These are phyloP conservation scores for Gallirallus australis DNA, from an alignment of 2,797 vertebrate species.

Conservation along the genomic window DNA sequence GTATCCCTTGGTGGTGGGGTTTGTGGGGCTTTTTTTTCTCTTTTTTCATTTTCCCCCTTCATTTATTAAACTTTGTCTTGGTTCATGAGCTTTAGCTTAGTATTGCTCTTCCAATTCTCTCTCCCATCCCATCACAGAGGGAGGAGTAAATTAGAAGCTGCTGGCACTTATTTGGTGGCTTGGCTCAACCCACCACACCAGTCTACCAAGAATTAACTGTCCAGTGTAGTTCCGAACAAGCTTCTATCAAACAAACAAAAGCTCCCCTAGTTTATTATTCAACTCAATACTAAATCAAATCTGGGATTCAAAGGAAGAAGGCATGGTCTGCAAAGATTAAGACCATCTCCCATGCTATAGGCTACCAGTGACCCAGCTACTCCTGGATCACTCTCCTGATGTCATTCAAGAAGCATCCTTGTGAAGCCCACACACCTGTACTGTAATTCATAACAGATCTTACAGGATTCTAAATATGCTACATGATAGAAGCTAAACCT, in stretches of 20 bases:
- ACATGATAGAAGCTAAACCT: background rate
- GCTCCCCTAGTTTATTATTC: background rate
- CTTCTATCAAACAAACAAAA: background rate
- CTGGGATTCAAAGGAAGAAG: background rate
- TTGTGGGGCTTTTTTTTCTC: background rate
- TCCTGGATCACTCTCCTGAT: background rate
- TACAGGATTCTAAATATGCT: background rate
- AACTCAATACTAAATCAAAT: background rate
- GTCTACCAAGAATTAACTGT: background rate
- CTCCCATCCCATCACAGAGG: background rate
- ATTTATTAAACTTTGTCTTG: background rate
- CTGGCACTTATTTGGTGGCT: background rate
- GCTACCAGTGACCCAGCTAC: background rate
- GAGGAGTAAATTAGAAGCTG: background rate
- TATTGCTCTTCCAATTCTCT: background rate
- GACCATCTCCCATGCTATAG: background rate
- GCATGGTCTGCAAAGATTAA: background rate
- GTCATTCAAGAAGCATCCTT: background rate
- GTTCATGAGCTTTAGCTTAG: background rate
- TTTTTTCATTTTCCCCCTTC: background rate
- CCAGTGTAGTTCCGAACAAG: background rate
- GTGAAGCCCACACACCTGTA: background rate
- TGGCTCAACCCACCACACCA: background rate
- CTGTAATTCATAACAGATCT: background rate
- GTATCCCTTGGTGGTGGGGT: background rate